phyloP scores from a whole-genome alignment of 2,113 vertebrate genomes.

The Electrona antarctica region DNA sequence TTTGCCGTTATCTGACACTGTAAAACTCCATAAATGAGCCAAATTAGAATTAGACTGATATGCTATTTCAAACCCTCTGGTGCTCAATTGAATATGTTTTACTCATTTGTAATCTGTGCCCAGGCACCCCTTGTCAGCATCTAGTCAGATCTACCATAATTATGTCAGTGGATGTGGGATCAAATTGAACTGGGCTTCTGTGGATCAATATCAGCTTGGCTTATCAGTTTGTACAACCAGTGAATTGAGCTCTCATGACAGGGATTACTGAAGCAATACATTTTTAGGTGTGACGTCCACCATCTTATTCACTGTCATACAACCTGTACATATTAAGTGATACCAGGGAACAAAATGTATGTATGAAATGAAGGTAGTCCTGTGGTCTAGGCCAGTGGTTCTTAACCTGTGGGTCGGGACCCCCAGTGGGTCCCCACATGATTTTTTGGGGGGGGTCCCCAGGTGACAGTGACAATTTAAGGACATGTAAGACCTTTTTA shows the following conservation, averaged over 20 bases:
- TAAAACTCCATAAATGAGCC: constrained; percentile 6
- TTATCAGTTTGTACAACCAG: constrained; percentile 9
- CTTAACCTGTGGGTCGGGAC: too few relatives aligned
- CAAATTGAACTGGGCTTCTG: constrained; percentile 27
- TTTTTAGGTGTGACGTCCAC: constrained; percentile 41
- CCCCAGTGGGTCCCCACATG: too few relatives aligned
- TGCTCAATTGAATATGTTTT: constrained; percentile 28
- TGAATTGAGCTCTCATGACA: constrained; percentile 33
- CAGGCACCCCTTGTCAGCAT: constrained; percentile 16
- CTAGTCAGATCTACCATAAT: constrained; percentile 22
- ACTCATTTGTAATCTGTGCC: constrained; percentile 18
- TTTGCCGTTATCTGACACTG: too few relatives aligned
- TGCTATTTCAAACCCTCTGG: not conserved
- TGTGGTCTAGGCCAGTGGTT: too few relatives aligned
- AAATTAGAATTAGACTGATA: constrained; percentile 15
- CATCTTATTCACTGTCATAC: constrained; percentile 32
- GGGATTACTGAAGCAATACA: constrained; percentile 12
- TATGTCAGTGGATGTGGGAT: constrained; percentile 34
- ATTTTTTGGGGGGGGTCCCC: too few relatives aligned
- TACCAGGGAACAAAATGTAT: constrained; percentile 3
- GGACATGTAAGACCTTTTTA: too few relatives aligned
- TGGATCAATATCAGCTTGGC: constrained; percentile 38
- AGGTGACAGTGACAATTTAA: too few relatives aligned
- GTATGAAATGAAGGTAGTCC: too few relatives aligned
- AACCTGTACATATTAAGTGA: constrained; percentile 46